Percentiles rank a stretch among this genome's conserved stretches.
phyloP scores from a whole-genome alignment of 2,888 invertebrate species.

The Phyllotreta cruciferae region DNA sequence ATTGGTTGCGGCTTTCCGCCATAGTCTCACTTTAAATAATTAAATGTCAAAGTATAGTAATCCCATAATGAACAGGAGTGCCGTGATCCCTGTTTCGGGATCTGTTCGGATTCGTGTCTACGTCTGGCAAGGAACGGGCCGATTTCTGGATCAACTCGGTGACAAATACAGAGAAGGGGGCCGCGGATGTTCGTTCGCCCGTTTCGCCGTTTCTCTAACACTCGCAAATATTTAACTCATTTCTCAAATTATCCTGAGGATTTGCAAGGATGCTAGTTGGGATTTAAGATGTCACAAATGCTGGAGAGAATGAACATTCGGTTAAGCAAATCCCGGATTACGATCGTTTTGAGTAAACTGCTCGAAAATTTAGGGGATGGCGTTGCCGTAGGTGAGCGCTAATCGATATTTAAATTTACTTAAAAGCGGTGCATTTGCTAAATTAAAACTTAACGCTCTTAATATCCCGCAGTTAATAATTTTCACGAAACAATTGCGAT shows the following conservation, averaged over 20 bases:
- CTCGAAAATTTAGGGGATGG: constrained; percentile 6
- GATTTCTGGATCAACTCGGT: constrained; percentile 42
- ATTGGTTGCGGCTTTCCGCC: constrained; percentile 57
- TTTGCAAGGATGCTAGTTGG: constrained; percentile 31
- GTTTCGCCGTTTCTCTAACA: constrained; percentile 4
- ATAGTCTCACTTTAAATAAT: constrained; percentile 59
- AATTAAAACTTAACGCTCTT: background rate
- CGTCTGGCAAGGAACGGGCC: constrained; percentile 18
- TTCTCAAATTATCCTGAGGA: constrained; percentile 39
- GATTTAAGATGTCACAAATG: constrained; percentile 29
- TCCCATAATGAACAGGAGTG: constrained; percentile 56
- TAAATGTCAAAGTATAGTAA: constrained; percentile 58
- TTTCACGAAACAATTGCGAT: no score
- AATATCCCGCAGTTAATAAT: no score
- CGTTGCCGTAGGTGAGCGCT: background rate
- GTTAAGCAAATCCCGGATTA: constrained; percentile 21
- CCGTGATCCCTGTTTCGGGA: constrained; percentile 49
- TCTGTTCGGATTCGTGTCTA: constrained; percentile 51
- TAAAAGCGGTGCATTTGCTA: constrained; percentile 2
- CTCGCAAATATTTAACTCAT: constrained; percentile 26
- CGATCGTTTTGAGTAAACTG: constrained; percentile 16
- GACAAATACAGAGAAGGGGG: constrained; percentile 50
- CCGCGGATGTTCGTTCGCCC: background rate
- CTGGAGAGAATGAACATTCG: constrained; percentile 21
- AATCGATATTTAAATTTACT: constrained; percentile 6